Percentiles rank a stretch among this genome's conserved stretches.
Conservation (phyloP, 2,888 invertebrate genomes). For the Lasius fuliginosus region DNA sequence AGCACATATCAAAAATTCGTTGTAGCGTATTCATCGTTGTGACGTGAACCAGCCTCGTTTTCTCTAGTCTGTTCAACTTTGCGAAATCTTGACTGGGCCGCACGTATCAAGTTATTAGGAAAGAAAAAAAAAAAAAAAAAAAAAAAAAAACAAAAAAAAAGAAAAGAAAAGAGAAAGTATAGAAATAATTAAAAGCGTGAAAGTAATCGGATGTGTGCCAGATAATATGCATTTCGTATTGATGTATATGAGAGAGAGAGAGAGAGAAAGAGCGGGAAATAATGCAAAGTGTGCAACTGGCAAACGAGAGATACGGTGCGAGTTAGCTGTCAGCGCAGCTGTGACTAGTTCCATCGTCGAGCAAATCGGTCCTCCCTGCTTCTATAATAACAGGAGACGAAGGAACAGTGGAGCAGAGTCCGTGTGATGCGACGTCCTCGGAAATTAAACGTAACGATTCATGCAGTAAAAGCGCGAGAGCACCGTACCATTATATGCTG, state of each 20-base stretch:
- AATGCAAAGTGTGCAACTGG: constrained; percentile 60
- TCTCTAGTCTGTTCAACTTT: not conserved
- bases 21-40: not conserved
- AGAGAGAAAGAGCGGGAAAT: constrained; percentile 39
- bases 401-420: constrained; percentile 59
- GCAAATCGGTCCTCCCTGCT: constrained; percentile 69
- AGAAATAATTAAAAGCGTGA: constrained; percentile 59
- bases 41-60: not conserved
- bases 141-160: not conserved
- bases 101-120: not conserved
- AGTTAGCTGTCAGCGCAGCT: constrained; percentile 65
- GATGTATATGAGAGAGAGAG: constrained; percentile 55
- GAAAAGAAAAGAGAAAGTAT: constrained; percentile 48
- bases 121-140: not conserved
- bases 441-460: constrained; percentile 73
- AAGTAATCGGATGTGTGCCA: constrained; percentile 65
- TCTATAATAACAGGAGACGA: constrained; percentile 64
- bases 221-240: constrained; percentile 64
- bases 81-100: not conserved
- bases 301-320: constrained; percentile 56
- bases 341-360: constrained; percentile 70
- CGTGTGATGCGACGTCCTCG: constrained; percentile 70
- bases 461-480: constrained; percentile 59
- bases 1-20: constrained; percentile 15
- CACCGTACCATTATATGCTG: constrained; percentile 54